phyloP scores from a whole-genome alignment of 2,888 invertebrate species.

The Lithophane semibrunnea region DNA sequence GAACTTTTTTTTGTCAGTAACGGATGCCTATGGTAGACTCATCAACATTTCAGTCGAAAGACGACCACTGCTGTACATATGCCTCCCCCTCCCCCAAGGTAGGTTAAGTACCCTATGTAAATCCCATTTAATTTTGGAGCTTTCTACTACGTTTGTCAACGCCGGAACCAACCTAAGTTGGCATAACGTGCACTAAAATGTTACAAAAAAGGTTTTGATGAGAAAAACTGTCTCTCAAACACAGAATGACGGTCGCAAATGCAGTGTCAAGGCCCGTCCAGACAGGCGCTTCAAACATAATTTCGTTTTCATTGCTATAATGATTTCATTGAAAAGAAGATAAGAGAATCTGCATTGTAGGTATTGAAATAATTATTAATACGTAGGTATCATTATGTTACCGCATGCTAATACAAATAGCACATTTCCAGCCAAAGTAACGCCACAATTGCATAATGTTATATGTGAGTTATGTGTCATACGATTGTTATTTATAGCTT shows the following conservation, averaged over 20 bases:
- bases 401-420: conserved; percentile 5
- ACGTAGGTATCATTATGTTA: conserved; percentile 7
- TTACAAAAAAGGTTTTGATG: not conserved
- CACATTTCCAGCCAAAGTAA: conserved; percentile 13
- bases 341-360: conserved; percentile 10
- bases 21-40: too few species aligned
- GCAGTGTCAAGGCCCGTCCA: too few species aligned
- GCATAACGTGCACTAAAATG: not conserved
- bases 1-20: too few species aligned
- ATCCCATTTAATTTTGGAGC: not conserved
- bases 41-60: too few species aligned
- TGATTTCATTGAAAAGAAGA: conserved; percentile 8
- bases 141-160: not conserved
- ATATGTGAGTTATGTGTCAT: conserved; percentile 34
- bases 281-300: not conserved
- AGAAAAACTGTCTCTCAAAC: not conserved
- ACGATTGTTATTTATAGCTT: not conserved
- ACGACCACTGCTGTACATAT: too few species aligned
- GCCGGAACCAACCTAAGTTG: not conserved
- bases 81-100: not conserved
- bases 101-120: not conserved
- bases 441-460: conserved; percentile 43
- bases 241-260: not conserved
- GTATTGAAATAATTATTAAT: not conserved
- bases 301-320: not conserved